Evolutionary conservation across 2,797 vertebrate species (phyloP).

Genomic region (Phoxinus dragarum): DNA sequence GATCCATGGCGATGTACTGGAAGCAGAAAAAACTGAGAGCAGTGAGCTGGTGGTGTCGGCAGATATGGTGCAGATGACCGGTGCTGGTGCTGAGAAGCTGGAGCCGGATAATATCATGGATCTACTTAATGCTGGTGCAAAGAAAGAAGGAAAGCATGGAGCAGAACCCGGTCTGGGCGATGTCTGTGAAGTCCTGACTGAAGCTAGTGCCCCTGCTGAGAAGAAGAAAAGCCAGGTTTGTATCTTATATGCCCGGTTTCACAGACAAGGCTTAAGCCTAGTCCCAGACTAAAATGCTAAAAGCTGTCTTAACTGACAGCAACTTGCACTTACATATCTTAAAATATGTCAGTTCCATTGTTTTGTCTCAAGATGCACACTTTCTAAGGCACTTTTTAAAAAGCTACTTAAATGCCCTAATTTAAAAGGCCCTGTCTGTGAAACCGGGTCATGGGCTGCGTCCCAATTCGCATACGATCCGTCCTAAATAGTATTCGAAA

Average conservation of each 20-base stretch:
- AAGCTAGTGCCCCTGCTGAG: constrained; percentile 64
- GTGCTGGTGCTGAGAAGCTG: constrained; percentile 78
- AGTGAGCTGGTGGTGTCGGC: constrained; percentile 76
- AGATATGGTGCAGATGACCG: constrained; percentile 80
- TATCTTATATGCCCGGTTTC: neutral
- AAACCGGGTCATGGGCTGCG: no score
- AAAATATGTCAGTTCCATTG: no score
- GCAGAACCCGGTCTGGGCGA: constrained; percentile 92
- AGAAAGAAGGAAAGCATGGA: constrained; percentile 90
- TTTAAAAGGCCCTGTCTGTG: no score
- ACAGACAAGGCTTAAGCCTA: no score
- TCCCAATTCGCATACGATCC: no score
- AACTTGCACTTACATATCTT: no score
- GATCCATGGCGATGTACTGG: constrained; percentile 90
- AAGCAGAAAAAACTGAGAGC: constrained; percentile 87
- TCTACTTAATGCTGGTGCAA: constrained; percentile 81
- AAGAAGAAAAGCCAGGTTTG: constrained; percentile 69
- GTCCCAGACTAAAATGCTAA: no score
- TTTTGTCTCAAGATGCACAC: no score
- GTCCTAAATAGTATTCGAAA: no score
- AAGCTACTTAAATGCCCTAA: no score
- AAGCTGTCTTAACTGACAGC: no score
- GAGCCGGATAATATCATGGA: constrained; percentile 87
- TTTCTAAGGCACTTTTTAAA: no score
- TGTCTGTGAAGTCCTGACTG: constrained; percentile 81